A percentile compares a stretch with the other conserved stretches of the same genome.
Conservation (phyloP, 2,797 vertebrate species). For the Halcyon badia region DNA sequence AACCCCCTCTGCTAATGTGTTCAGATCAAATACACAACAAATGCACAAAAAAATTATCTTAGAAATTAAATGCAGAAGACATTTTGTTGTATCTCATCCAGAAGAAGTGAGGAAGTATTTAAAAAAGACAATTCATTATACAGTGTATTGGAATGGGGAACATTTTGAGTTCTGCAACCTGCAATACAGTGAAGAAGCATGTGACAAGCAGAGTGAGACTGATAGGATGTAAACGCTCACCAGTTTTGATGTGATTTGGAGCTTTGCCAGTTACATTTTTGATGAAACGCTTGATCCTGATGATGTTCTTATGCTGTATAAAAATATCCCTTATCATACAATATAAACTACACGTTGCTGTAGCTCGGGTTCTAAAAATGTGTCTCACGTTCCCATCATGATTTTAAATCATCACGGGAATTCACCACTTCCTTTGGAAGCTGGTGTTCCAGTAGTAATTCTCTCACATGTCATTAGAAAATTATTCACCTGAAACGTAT, state of each 20-base stretch:
- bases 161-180: background rate
- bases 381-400: background rate
- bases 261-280: background rate
- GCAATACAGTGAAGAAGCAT: background rate
- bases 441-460: background rate
- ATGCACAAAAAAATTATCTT: background rate
- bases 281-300: slow-evolving; percentile 15
- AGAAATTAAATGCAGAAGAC: background rate
- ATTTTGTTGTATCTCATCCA: background rate
- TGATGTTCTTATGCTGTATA: background rate
- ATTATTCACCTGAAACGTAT: background rate
- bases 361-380: background rate
- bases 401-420: background rate
- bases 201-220: background rate
- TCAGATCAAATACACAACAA: background rate
- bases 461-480: background rate
- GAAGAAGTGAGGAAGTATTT: background rate
- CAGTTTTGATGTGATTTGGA: background rate
- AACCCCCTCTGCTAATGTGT: background rate
- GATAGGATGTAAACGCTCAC: background rate
- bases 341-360: background rate
- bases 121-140: background rate
- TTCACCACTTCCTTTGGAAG: background rate
- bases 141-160: background rate
- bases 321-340: background rate